phyloP scores from a whole-genome alignment of 2,888 invertebrate genomes.

The Cremastinae sp. region DNA sequence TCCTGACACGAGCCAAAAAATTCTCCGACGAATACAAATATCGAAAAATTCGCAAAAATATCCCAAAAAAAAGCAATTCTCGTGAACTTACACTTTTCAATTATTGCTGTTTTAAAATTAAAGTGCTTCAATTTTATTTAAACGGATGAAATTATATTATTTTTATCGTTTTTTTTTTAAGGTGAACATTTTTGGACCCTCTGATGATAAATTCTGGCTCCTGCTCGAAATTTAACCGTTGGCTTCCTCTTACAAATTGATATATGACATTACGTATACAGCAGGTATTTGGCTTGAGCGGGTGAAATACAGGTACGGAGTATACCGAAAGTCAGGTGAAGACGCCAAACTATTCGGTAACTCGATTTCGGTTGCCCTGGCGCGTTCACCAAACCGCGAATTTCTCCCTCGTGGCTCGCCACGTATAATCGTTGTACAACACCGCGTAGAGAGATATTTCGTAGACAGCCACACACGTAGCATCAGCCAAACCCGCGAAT shows the following conservation, averaged over 20 bases:
- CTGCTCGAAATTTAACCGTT: not conserved
- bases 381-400: constrained; percentile 57
- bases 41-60: not conserved
- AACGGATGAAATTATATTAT: too few species aligned
- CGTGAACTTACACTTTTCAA: too few species aligned
- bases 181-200: too few species aligned
- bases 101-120: too few species aligned
- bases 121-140: too few species aligned
- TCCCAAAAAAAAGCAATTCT: too few species aligned
- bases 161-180: too few species aligned
- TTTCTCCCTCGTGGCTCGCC: constrained; percentile 57
- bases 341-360: constrained; percentile 54
- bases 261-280: not conserved
- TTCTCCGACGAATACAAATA: not conserved
- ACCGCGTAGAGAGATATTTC: constrained; percentile 1
- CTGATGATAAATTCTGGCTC: not conserved
- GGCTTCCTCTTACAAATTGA: constrained; percentile 15
- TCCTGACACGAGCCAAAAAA: too few species aligned
- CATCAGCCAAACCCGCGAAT: not conserved
- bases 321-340: constrained; percentile 31
- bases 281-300: not conserved
- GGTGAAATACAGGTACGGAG: not conserved
- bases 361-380: constrained; percentile 54
- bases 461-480: not conserved
- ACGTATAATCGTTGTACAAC: constrained; percentile 45